A percentile compares a stretch with the other conserved stretches of the same genome.
Evolutionary conservation across 2,888 invertebrate species (phyloP).

Genomic region (Teleogryllus oceanicus): DNA sequence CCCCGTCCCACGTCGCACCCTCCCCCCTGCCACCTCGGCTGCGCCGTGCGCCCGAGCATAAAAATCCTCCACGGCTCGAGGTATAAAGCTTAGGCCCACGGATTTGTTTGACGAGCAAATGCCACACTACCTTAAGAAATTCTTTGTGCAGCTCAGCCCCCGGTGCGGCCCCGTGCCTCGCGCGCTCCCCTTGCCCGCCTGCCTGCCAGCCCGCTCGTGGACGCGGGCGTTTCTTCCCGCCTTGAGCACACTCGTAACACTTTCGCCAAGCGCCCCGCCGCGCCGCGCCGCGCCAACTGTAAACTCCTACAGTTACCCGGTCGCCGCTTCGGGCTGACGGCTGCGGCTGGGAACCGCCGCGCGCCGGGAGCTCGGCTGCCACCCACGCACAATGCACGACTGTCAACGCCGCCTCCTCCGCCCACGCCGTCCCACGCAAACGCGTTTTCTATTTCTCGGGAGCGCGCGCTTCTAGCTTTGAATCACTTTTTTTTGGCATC

Average conservation of each 20-base stretch:
- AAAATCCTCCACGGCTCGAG: background rate
- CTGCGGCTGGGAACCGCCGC: background rate
- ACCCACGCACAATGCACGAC: background rate
- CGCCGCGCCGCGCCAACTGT: background rate
- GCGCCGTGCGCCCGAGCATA: background rate
- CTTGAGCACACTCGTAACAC: slow-evolving; percentile 18
- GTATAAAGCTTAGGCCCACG: slow-evolving; percentile 10
- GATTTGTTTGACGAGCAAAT: slow-evolving; percentile 34
- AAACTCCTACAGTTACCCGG: background rate
- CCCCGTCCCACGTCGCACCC: too few species aligned
- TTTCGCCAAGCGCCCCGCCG: background rate
- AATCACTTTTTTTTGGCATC: too few species aligned
- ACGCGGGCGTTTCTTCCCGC: background rate
- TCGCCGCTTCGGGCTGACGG: background rate
- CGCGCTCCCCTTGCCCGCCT: background rate
- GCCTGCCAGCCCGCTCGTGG: background rate
- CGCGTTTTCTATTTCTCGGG: too few species aligned
- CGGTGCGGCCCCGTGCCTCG: background rate
- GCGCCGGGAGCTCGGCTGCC: background rate
- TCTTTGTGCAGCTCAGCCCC: slow-evolving; percentile 27
- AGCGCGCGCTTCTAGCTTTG: too few species aligned
- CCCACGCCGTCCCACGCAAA: background rate
- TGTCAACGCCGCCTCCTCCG: background rate
- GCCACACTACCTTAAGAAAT: slow-evolving; percentile 34
- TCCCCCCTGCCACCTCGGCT: background rate